These are phyloP conservation scores for Brachionus asplanchnoidis DNA, from an alignment of 1,140 invertebrate species.

Conservation along the genomic window DNA sequence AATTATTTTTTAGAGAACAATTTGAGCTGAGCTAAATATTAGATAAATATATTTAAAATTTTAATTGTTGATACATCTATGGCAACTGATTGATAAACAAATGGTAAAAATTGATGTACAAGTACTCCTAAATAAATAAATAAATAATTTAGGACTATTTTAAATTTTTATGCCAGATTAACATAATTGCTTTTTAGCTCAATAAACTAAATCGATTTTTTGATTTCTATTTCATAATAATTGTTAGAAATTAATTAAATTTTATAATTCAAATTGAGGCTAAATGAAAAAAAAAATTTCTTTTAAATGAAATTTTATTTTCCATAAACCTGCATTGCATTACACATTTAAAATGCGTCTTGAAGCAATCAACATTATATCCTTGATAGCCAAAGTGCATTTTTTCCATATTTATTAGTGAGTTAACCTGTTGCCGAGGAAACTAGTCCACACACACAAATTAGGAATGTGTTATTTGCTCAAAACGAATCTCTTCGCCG, in stretches of 20 bases:
- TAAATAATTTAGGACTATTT: neutral
- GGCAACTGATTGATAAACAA: neutral
- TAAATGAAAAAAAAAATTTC: neutral
- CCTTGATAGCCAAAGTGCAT: neutral
- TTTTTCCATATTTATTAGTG: neutral
- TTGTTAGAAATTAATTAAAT: neutral
- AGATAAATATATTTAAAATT: neutral
- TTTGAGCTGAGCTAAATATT: neutral
- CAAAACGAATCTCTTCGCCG: neutral
- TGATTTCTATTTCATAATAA: neutral
- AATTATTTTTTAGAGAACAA: neutral
- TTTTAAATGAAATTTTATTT: neutral
- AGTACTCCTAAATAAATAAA: neutral
- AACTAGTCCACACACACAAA: neutral
- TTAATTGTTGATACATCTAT: neutral
- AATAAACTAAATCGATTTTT: neutral
- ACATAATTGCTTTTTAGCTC: neutral
- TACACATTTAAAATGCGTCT: neutral
- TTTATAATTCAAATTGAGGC: neutral
- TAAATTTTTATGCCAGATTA: neutral
- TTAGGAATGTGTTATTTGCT: neutral
- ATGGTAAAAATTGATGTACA: neutral
- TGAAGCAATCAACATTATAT: neutral
- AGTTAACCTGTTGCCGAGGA: slow-evolving; percentile 2
- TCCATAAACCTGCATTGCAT: neutral